Conservation (phyloP, 2,113 vertebrate genomes). For the Penelope pileata region DNA sequence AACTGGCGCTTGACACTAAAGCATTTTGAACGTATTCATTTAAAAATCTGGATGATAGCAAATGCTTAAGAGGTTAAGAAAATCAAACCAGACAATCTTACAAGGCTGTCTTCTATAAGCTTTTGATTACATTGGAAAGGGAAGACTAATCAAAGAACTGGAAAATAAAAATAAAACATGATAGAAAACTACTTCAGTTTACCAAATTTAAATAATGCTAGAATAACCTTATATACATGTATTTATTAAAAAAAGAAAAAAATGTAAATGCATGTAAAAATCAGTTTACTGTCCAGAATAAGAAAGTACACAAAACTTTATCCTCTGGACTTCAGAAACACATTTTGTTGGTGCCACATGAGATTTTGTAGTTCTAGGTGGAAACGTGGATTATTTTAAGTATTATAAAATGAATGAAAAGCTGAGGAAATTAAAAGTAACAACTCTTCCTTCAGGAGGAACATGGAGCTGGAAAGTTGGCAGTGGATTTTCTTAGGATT, state of each 20-base stretch:
- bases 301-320: not conserved
- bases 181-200: not conserved
- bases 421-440: not conserved
- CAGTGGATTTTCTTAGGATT: not conserved
- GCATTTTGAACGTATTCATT: not conserved
- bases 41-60: not conserved
- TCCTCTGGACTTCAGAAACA: not conserved
- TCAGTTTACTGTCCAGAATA: not conserved
- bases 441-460: not conserved
- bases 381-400: not conserved
- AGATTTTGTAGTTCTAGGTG: not conserved
- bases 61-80: not conserved
- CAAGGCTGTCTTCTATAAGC: not conserved
- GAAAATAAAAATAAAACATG: not conserved
- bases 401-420: not conserved
- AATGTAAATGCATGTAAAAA: not conserved
- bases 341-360: not conserved
- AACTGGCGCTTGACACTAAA: not conserved
- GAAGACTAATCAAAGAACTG: not conserved
- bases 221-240: not conserved
- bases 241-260: no score
- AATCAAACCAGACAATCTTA: not conserved
- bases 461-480: not conserved
- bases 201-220: not conserved
- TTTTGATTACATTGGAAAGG: not conserved